Evolutionary conservation across 1,140 invertebrate species (phyloP).

Genomic region (Drosophila virilis): DNA sequence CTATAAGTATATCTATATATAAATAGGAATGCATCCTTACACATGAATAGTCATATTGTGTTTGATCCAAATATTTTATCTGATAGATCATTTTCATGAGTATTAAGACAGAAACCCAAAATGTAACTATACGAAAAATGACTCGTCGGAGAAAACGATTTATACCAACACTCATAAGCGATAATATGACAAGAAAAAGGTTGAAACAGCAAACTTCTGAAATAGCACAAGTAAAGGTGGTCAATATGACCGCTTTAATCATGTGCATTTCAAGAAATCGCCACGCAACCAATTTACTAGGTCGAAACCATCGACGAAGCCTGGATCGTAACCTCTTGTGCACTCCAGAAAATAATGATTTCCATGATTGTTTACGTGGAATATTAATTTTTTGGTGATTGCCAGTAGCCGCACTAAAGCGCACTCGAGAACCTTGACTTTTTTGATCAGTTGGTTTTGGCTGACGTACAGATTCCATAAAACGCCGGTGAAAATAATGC

Average conservation of each 20-base stretch:
- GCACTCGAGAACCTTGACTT: not conserved
- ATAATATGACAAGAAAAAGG: conserved; percentile 91
- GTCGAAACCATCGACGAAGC: conserved; percentile 46
- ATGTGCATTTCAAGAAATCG: conserved; percentile 96
- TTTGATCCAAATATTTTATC: conserved; percentile 93
- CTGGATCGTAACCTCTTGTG: conserved; percentile 30
- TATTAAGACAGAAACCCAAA: conserved; percentile 91
- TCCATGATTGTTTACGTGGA: conserved; percentile 36
- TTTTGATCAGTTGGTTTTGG: conserved; percentile 23
- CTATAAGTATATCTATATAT: not conserved
- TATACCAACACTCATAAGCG: conserved; percentile 90
- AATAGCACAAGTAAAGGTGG: conserved; percentile 86
- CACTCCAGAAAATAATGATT: conserved; percentile 24
- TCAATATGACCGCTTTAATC: conserved; percentile 93
- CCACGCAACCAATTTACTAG: conserved; percentile 85
- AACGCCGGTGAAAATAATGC: conserved; percentile 95
- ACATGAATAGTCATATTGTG: conserved; percentile 76
- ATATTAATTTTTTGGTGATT: not conserved
- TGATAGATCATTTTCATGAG: conserved; percentile 98
- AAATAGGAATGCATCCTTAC: conserved; percentile 34
- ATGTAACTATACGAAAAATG: conserved; percentile 91
- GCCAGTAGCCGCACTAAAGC: not conserved
- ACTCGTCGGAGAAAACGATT: conserved; percentile 88
- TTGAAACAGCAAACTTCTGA: conserved; percentile 73
- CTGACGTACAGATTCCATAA: conserved; percentile 63